Percentiles rank a stretch among this genome's conserved stretches.
Conservation (phyloP, 1,140 invertebrate genomes). For the Brachionus sp. region DNA sequence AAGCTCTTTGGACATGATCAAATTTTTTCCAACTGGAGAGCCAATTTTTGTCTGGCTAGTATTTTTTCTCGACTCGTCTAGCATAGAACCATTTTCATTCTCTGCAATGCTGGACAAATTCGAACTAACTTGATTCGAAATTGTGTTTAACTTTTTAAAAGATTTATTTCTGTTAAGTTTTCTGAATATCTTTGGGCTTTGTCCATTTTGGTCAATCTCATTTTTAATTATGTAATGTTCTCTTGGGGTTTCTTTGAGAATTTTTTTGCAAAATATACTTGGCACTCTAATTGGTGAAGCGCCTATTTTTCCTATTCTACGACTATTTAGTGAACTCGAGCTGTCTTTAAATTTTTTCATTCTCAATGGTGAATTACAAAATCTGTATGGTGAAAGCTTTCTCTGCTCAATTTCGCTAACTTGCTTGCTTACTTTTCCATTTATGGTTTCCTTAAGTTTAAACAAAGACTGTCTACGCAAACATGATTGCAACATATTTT, state of each 20-base stretch:
- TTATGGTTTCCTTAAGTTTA: constrained; percentile 37
- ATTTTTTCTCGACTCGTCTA: constrained; percentile 13
- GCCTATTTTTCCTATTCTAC: not conserved
- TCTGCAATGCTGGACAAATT: constrained; percentile 19
- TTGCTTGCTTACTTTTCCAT: constrained; percentile 43
- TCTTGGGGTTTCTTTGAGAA: not conserved
- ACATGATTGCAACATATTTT: constrained; percentile 4
- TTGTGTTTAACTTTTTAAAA: not conserved
- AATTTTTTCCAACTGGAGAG: constrained; percentile 13
- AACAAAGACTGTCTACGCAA: constrained; percentile 22
- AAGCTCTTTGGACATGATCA: constrained; percentile 11
- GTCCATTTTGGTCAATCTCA: not conserved
- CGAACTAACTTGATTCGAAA: constrained; percentile 4
- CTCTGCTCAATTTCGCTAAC: constrained; percentile 32
- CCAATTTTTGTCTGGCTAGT: not conserved
- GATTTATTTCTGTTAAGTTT: not conserved
- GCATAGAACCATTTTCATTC: constrained; percentile 14
- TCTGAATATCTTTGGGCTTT: not conserved
- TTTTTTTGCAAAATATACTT: constrained; percentile 30
- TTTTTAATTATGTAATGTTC: constrained; percentile 28
- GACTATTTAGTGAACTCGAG: not conserved
- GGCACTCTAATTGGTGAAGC: constrained; percentile 12
- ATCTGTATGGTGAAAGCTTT: constrained; percentile 33
- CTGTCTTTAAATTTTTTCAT: constrained; percentile 29
- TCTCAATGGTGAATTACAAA: constrained; percentile 34